phyloP scores from a whole-genome alignment of 2,797 vertebrate genomes.

The Trachops cirrhosus region DNA sequence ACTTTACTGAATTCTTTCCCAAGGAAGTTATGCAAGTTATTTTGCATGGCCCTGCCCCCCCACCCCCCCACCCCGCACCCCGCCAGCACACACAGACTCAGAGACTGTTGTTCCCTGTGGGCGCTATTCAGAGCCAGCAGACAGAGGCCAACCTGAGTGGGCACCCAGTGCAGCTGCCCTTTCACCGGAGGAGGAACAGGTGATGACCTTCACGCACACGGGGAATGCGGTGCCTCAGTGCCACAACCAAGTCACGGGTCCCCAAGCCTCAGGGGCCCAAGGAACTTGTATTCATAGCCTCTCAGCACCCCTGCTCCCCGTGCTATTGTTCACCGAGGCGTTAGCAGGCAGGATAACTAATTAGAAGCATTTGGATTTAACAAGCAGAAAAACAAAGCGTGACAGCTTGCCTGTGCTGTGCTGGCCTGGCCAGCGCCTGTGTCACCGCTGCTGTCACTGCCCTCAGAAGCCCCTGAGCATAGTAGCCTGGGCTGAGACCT shows the following conservation, averaged over 20 bases:
- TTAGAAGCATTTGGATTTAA: conserved; percentile 90
- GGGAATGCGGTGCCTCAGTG: conserved; percentile 38
- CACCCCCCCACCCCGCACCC: neutral
- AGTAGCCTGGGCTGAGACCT: conserved; percentile 47
- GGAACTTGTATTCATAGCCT: conserved; percentile 65
- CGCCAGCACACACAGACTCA: conserved; percentile 20
- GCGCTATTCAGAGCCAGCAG: conserved; percentile 18
- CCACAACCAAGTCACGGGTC: conserved; percentile 49
- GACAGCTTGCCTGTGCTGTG: conserved; percentile 86
- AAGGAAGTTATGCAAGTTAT: conserved; percentile 45
- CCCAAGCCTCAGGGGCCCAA: conserved; percentile 36
- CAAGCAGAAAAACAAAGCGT: conserved; percentile 88
- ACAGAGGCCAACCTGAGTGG: conserved; percentile 69
- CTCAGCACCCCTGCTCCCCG: conserved; percentile 45
- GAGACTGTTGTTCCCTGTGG: conserved; percentile 43
- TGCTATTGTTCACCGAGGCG: conserved; percentile 52
- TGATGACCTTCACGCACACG: conserved; percentile 63
- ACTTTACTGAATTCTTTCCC: conserved; percentile 52
- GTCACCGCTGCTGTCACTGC: conserved; percentile 4
- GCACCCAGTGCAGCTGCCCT: conserved; percentile 67
- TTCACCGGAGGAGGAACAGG: conserved; percentile 74
- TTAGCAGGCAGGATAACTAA: conserved; percentile 82
- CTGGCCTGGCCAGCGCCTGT: conserved; percentile 70
- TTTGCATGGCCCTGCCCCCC: conserved; percentile 24
- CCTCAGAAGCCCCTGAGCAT: conserved; percentile 57